Base-by-base conservation (phyloP, 2,113 vertebrate species). In the Pomatostomus ruficeps region DNA sequence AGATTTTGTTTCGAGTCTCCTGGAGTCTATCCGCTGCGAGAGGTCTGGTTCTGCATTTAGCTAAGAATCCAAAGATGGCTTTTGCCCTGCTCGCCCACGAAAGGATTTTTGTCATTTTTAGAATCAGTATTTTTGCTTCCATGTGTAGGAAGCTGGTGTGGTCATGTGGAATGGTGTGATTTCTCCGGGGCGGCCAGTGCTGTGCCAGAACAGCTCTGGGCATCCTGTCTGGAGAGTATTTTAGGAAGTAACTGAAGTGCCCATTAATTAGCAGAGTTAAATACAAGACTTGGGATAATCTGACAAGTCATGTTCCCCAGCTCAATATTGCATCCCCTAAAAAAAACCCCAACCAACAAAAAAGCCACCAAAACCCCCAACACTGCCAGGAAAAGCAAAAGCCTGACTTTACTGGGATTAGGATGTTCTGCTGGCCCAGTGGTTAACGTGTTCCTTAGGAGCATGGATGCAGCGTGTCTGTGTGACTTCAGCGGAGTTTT, bases 381-480 rank as follows among this genome's bases (percentile, higher is more conserved):
- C 4, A 6, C 0, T 57, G 29, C 29, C 20, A 49, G 65, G 61
- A 46, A 43, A 77, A 63, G 23, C 45, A 67, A 26, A 48, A 28
- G 4, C 19, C 55, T 68, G 36, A 14, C 19, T 70, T 45, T 7
- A 25, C 16, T 14, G 11, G 24, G 7, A 24, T 76, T 11, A 42
- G 20, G 8, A 9, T 67, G 22, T 84, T 48, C 11, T 18, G 2
- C n/a, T n/a, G n/a, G 26, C 35, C 68, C 26, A 17, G 8, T 9
- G 28, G 33, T 72, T 65, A 20, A 24, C 5, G 35, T 46, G 19
- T 55, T 77, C 31, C 9, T n/a, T 46, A 18, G 26, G 42, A 2
- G 2, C 26, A 14, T 0, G 28, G 45, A 15, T 68, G 31, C 70
- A 51, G 1, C 0, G 0, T 45, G 21, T 51, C 61, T 77, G 8